Conservation (phyloP, 1,140 invertebrate genomes). For the Proctacanthus coquilletti region DNA sequence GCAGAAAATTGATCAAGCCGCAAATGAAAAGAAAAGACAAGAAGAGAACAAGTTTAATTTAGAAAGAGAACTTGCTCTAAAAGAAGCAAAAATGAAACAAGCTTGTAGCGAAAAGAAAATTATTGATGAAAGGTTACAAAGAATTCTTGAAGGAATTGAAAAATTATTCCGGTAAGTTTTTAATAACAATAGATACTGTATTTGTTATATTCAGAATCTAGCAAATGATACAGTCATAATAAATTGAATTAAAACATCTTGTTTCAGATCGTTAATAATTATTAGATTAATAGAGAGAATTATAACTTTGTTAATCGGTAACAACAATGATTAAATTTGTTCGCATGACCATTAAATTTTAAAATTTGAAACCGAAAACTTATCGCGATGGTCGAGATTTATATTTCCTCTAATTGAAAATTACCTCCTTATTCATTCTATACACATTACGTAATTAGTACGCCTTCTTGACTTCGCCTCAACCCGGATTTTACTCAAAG, state of each 20-base stretch:
- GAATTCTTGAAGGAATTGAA: slow-evolving; percentile 38
- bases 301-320: no score
- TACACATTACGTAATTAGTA: no score
- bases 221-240: not conserved
- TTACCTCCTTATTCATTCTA: no score
- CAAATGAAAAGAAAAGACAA: slow-evolving; percentile 32
- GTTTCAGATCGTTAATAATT: not conserved
- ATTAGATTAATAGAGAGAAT: no score
- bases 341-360: no score
- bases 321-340: no score
- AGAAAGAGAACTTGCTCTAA: slow-evolving; percentile 14
- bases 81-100: slow-evolving; percentile 13
- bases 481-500: no score
- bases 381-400: no score
- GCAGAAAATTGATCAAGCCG: slow-evolving; percentile 32
- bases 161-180: slow-evolving; percentile 33
- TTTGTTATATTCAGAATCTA: not conserved
- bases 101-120: slow-evolving; percentile 15
- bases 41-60: slow-evolving; percentile 23
- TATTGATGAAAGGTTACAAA: slow-evolving; percentile 31
- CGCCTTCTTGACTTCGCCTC: no score
- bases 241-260: not conserved
- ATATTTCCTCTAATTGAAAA: no score
- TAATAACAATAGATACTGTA: not conserved
- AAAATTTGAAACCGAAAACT: no score